Base-by-base conservation (phyloP, 2,888 invertebrate genomes). In the Eristalis intricaria region DNA sequence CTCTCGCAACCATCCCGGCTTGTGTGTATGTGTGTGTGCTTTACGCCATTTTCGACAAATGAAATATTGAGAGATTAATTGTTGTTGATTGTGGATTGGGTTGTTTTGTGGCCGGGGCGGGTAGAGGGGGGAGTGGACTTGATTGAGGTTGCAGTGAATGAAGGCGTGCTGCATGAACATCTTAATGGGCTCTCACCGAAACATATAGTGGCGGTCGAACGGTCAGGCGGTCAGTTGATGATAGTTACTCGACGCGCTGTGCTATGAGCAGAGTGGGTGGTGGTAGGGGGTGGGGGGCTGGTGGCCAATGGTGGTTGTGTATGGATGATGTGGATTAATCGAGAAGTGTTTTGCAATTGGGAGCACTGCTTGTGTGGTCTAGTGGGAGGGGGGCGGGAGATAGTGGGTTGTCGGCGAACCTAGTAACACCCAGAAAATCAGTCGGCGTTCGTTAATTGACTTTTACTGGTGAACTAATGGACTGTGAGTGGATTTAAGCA, bases 41-140 rank as follows among this genome's bases (percentile, higher is more conserved):
- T 87, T 84, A 76, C 79, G 87, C 83, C 77, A 76, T 87, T 87
- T 87, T 87, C 83, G 83, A 83, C 79, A 76, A 84, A 87, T 87
- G 87, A 87, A 87, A 84, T 87, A 87, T 84, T 87, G 84, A 79
- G 83, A 84, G 87, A 87, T 87, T 87, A 87, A 87, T 87, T 84
- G 87, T 68, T 79, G 83, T 84, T 87, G 84, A 84, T 87, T 86
- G 84, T 76, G 61, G 70, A 79, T 50, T 50, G 50, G 50, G 50
- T 50, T 50, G 50, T 50, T 50, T 32, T 38, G 38, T 4, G 50
- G n/a, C 19, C 8, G 19, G 11, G 26, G 26, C 2, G 60, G 22
- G n/a, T 4, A 5, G 61, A 19, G 19, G 19, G 38, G 58, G 38
- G 38, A 23, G 35, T 13, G 65, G n/a, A 26, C 26, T 38, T 23